phyloP scores from a whole-genome alignment of 2,797 vertebrate genomes.

The Phoebastria nigripes region DNA sequence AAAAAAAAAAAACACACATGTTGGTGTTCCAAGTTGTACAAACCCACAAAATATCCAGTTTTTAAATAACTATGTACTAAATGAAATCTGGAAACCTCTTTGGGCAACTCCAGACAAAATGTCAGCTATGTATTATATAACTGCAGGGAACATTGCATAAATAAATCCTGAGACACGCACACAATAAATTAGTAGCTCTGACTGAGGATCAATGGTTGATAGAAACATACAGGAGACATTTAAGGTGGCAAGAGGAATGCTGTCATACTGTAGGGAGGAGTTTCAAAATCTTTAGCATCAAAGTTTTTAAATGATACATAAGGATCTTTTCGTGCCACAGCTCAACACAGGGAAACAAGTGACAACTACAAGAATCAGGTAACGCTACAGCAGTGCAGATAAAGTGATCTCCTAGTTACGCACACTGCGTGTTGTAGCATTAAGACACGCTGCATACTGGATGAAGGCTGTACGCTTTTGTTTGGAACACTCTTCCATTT shows the following conservation, averaged over 20 bases:
- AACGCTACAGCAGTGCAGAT: not conserved
- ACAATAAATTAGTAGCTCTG: not conserved
- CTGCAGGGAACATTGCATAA: not conserved
- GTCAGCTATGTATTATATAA: slow-evolving; percentile 12
- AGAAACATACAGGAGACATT: not conserved
- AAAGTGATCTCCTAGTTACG: no score
- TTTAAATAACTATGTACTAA: not conserved
- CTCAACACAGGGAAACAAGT: not conserved
- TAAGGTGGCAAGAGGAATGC: not conserved
- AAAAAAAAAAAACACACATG: no score
- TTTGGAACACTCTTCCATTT: no score
- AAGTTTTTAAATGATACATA: not conserved
- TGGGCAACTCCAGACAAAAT: not conserved
- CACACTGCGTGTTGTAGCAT: no score
- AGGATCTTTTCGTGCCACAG: not conserved
- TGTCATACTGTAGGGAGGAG: not conserved
- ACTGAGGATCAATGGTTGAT: not conserved
- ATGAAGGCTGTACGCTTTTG: no score
- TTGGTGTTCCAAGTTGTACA: not conserved
- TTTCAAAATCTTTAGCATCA: not conserved
- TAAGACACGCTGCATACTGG: no score
- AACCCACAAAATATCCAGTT: not conserved
- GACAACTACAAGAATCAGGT: not conserved
- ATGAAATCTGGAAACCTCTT: not conserved
- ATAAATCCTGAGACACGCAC: not conserved